These are phyloP conservation scores for Gadopsis bispinosus DNA, from an alignment of 2,797 vertebrate species.

Conservation along the genomic window DNA sequence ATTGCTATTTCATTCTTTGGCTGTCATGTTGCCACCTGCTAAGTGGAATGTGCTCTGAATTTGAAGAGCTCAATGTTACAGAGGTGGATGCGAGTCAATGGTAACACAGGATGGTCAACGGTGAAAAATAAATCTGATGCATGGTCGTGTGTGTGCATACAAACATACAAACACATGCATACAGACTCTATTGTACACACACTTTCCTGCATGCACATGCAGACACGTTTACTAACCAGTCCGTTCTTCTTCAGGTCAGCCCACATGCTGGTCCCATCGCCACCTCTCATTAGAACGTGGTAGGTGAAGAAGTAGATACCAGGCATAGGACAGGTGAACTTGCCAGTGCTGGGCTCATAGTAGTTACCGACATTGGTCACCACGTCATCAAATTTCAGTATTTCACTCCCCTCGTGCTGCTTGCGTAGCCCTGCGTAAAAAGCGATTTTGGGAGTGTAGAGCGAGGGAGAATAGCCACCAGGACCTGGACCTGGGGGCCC, in stretches of 20 bases:
- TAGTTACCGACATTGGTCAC: constrained; percentile 95
- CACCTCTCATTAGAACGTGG: constrained; percentile 92
- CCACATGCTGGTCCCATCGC: constrained; percentile 92
- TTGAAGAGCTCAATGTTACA: constrained; percentile 70
- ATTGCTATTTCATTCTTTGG: constrained; percentile 74
- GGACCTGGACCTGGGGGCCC: constrained; percentile 89
- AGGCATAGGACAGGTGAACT: constrained; percentile 92
- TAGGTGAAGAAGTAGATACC: constrained; percentile 95
- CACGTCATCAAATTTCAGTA: constrained; percentile 93
- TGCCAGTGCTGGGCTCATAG: constrained; percentile 92
- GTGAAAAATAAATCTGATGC: constrained; percentile 31
- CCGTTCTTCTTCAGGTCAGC: constrained; percentile 93
- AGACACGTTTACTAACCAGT: constrained; percentile 86
- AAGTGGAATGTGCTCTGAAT: constrained; percentile 81
- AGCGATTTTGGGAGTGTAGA: constrained; percentile 92
- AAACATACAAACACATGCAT: constrained; percentile 39
- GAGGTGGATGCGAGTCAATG: constrained; percentile 70
- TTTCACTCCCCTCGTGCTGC: constrained; percentile 90
- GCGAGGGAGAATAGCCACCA: constrained; percentile 88
- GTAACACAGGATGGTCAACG: constrained; percentile 54
- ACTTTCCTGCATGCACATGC: neutral
- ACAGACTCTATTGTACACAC: neutral
- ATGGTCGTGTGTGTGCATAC: constrained; percentile 58
- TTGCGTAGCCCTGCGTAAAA: constrained; percentile 92
- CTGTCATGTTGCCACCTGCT: constrained; percentile 72